Percentiles rank a stretch among this genome's conserved stretches.
These are phyloP conservation scores for Chloroclysta siterata DNA, from an alignment of 2,888 invertebrate species.

Conservation along the genomic window DNA sequence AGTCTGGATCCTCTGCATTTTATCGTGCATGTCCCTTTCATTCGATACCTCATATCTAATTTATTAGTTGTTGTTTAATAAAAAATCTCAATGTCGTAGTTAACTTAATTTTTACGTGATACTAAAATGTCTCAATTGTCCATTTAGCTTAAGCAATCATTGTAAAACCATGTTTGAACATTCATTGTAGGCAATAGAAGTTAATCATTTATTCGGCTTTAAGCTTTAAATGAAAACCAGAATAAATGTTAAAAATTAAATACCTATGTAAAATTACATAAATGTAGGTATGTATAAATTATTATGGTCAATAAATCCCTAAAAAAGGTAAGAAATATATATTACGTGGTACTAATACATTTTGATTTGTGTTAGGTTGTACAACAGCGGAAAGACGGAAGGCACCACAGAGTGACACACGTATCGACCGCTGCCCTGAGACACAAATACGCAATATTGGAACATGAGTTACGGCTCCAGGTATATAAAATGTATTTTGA, in stretches of 20 bases:
- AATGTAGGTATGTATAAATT: not conserved
- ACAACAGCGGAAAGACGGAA: slow-evolving; percentile 73
- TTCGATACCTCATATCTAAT: slow-evolving; percentile 54
- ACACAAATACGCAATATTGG: slow-evolving; percentile 80
- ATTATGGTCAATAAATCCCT: not conserved
- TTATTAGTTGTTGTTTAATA: slow-evolving; percentile 58
- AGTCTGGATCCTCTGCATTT: slow-evolving; percentile 63
- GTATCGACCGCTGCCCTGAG: slow-evolving; percentile 75
- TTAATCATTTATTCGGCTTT: slow-evolving; percentile 50
- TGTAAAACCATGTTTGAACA: slow-evolving; percentile 43
- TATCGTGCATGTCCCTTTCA: slow-evolving; percentile 69
- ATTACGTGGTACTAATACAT: slow-evolving; percentile 1
- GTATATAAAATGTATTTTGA: slow-evolving; percentile 47
- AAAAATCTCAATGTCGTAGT: slow-evolving; percentile 51
- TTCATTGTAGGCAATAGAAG: slow-evolving; percentile 51
- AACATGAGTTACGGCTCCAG: slow-evolving; percentile 78
- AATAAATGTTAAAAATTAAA: not conserved
- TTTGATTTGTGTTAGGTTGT: slow-evolving; percentile 65
- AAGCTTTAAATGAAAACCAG: slow-evolving; percentile 44
- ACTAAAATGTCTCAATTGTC: slow-evolving; percentile 26
- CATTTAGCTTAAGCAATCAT: slow-evolving; percentile 53
- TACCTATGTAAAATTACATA: not conserved
- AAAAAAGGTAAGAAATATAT: not conserved
- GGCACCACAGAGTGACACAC: slow-evolving; percentile 69
- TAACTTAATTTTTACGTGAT: slow-evolving; percentile 35